Base-by-base conservation (phyloP, 2,797 vertebrate genomes). In the Adelosebastes latens region DNA sequence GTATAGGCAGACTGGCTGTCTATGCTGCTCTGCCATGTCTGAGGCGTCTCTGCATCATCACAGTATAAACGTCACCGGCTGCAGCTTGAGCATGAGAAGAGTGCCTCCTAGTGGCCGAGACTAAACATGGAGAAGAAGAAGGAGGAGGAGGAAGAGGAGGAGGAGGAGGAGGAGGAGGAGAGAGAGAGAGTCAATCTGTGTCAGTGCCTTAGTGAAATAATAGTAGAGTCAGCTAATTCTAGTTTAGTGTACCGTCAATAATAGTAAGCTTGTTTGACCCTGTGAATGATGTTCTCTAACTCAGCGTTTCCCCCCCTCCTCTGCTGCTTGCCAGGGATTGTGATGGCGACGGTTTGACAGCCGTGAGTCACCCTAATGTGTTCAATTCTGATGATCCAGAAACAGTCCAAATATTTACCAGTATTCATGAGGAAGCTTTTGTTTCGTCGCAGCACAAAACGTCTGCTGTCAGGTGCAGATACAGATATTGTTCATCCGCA, bases 51-150 rank as follows among this genome's bases (percentile, higher is more conserved):
- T 80, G 84, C 90, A 87, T 87, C 82, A 74, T 82, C 61, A 34
- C 80, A 70, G 87, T 83, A 39, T 4, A 36, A 22, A 22, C 31
- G 8, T 71, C 76, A 81, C 60, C 24, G 5, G 76, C 72, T 36
- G 88, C 80, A 31, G 83, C 58, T 94, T 86, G 63, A 89, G 92
- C 87, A 96, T 89, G 96, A 93, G 93, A 95, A 96, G 94, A 96
- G 93, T 94, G 96, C 95, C 96, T 93, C 94, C 95, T 94, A 91
- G 93, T 96, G 96, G 94, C 59, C 1, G 42, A 59, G 60, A 13
- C 5, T 0, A 49, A 62, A 56, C 59, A 83, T 75, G 71, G 83
- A 49, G 63, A 8, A 29, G 68, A 42, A 34, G 77, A 75, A 63
- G 59, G 61, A 12, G 56, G 67, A 55, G 22, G 56, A 75, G 66